Percentiles rank a stretch among this genome's conserved stretches.
Evolutionary conservation across 1,140 invertebrate genomes (phyloP).

Genomic region (Monomorium pharaonis): DNA sequence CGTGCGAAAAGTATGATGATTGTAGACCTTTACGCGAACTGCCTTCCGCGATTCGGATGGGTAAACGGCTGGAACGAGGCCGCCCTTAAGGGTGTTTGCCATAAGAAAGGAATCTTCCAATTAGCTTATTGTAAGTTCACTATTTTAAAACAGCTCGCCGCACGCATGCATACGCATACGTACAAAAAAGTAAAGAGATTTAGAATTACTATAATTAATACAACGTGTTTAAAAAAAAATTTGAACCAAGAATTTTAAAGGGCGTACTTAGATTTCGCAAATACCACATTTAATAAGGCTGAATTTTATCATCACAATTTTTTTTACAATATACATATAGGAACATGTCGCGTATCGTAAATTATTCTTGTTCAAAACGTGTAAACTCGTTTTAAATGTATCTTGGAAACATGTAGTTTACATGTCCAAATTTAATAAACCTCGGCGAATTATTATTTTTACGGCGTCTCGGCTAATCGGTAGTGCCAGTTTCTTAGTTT

Average conservation of each 20-base stretch:
- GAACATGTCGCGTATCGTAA: neutral
- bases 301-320: neutral
- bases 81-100: neutral
- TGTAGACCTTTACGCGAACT: conserved; percentile 36
- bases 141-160: neutral
- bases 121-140: neutral
- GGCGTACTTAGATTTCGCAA: neutral
- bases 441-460: neutral
- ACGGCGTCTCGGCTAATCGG: neutral
- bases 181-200: neutral
- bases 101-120: neutral
- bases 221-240: too few species aligned
- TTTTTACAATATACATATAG: neutral
- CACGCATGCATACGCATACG: neutral
- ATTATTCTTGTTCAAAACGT: neutral
- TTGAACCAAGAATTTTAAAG: neutral
- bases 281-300: neutral
- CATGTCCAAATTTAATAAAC: neutral
- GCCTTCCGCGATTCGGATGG: conserved; percentile 5
- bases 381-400: too few species aligned
- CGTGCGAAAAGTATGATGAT: conserved; percentile 47
- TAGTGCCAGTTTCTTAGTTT: conserved; percentile 10
- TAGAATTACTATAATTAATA: neutral
- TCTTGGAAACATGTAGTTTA: neutral
- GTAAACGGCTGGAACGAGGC: neutral